phyloP scores from a whole-genome alignment of 2,113 vertebrate genomes.

The Nestor notabilis region DNA sequence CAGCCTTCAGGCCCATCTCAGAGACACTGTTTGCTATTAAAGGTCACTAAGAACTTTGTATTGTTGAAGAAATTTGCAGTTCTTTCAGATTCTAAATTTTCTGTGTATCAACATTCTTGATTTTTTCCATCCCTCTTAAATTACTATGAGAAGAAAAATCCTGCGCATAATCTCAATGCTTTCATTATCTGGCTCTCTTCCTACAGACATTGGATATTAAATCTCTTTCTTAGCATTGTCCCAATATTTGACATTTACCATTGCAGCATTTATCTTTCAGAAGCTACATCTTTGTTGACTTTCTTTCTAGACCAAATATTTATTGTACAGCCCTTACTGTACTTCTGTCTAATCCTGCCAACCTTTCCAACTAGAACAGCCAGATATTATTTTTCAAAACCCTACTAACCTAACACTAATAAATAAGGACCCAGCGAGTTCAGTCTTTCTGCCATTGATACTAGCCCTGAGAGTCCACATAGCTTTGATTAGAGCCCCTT shows the following conservation, averaged over 20 bases:
- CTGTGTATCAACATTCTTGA: not conserved
- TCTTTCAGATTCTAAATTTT: not conserved
- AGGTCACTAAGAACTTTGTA: not conserved
- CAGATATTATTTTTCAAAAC: slow-evolving; percentile 49
- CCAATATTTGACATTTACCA: slow-evolving; percentile 45
- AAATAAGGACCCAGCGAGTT: not conserved
- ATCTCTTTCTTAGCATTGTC: slow-evolving; percentile 20
- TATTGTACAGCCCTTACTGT: slow-evolving; percentile 11
- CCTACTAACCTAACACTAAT: not conserved
- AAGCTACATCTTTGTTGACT: slow-evolving; percentile 60
- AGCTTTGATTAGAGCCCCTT: not conserved
- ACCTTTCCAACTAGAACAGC: not conserved
- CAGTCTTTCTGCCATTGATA: not conserved
- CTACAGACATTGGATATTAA: slow-evolving; percentile 10
- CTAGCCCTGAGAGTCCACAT: not conserved
- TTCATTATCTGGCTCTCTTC: not conserved
- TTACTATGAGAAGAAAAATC: not conserved
- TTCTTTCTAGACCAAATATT: slow-evolving; percentile 63
- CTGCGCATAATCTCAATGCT: not conserved
- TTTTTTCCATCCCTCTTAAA: not conserved
- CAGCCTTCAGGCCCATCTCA: not conserved
- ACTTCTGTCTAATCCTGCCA: not conserved
- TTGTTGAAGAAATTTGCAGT: not conserved
- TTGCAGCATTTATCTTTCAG: slow-evolving; percentile 21
- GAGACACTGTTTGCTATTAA: not conserved